A percentile compares a stretch with the other conserved stretches of the same genome.
phyloP scores from a whole-genome alignment of 2,113 vertebrate genomes.

The Ctenodactylus gundi region DNA sequence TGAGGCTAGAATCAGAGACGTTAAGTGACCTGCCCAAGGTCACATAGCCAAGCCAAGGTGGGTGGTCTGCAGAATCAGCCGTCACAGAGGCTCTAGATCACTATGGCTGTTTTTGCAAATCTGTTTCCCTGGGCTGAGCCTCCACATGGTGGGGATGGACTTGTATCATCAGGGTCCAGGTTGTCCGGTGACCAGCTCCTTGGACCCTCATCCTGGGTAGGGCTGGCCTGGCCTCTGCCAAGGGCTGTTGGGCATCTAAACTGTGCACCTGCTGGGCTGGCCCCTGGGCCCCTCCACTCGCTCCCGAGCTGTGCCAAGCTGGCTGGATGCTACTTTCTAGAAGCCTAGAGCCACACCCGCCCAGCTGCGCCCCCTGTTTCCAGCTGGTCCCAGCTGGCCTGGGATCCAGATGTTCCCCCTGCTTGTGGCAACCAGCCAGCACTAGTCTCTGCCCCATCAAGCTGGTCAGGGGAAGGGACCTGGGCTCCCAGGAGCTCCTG shows the following conservation, averaged over 20 bases:
- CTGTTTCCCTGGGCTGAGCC: not conserved
- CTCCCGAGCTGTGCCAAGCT: not conserved
- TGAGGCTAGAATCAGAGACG: not conserved
- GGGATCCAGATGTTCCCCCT: constrained; percentile 81
- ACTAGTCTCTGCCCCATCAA: constrained; percentile 56
- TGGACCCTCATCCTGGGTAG: not conserved
- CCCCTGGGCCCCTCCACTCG: not conserved
- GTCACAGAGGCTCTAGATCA: rapidly evolving
- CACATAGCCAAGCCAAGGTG: not conserved
- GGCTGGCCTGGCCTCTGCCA: not conserved
- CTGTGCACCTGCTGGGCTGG: not conserved
- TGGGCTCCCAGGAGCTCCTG: constrained; percentile 40
- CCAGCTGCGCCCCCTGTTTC: constrained; percentile 10
- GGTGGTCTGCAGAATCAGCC: too few relatives aligned
- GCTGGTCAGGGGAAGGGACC: not conserved
- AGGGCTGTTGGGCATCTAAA: not conserved
- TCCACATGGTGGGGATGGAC: not conserved
- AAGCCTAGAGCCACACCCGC: not conserved
- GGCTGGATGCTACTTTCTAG: not conserved
- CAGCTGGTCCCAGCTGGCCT: constrained; percentile 80
- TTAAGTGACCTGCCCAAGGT: not conserved
- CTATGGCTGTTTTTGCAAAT: not conserved
- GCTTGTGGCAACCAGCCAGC: constrained; percentile 68
- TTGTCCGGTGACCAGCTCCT: too few relatives aligned
- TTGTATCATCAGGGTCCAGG: too few relatives aligned